Evolutionary conservation across 2,797 vertebrate species (phyloP).

Genomic region (Crossoptilon crossoptilon): DNA sequence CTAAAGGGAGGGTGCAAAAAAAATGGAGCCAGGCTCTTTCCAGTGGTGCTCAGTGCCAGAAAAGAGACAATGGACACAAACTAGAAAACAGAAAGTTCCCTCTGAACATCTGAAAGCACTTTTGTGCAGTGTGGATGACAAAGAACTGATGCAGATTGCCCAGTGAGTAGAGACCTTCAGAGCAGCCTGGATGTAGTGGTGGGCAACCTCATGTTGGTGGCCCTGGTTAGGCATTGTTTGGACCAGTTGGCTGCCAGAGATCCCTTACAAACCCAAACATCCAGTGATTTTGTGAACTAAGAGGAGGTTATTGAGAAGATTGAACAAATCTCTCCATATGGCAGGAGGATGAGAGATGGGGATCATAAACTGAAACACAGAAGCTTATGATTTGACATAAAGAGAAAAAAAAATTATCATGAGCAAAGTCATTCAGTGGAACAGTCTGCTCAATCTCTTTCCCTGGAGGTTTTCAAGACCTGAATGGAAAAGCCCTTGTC

Average conservation of each 20-base stretch:
- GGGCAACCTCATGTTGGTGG: not conserved
- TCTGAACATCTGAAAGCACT: not conserved
- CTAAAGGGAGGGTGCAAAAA: not conserved
- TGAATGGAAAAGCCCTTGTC: not conserved
- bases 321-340: not conserved
- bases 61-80: not conserved
- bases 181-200: not conserved
- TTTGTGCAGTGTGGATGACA: not conserved
- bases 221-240: too few species aligned
- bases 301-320: not conserved
- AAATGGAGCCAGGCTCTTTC: not conserved
- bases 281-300: not conserved
- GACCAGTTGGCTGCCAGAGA: not conserved
- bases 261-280: not conserved
- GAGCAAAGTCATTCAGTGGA: not conserved
- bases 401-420: rapidly evolving
- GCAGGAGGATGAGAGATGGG: not conserved
- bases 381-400: not conserved
- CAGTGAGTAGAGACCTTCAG: not conserved
- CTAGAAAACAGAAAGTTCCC: not conserved
- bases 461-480: not conserved
- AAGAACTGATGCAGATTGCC: not conserved
- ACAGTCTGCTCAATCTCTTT: not conserved
- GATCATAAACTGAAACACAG: not conserved
- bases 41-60: not conserved